Evolutionary conservation across 2,113 vertebrate species (phyloP).

Genomic region (Apteryx owenii): DNA sequence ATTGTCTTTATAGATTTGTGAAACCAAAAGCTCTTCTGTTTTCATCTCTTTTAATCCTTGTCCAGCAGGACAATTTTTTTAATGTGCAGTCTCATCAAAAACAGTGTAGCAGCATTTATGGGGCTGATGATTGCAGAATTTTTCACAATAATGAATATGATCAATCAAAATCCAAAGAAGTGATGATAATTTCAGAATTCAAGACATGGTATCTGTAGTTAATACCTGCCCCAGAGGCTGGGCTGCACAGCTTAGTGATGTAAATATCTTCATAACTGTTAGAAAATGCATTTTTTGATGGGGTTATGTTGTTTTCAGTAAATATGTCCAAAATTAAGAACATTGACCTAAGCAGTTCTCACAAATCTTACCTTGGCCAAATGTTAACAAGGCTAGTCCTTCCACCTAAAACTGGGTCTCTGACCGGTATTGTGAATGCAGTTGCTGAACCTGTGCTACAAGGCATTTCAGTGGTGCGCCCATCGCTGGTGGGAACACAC

Average conservation of each 20-base stretch:
- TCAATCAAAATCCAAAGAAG: background rate
- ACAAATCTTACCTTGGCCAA: background rate
- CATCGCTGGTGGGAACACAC: background rate
- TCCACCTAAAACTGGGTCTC: background rate
- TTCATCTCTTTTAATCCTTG: background rate
- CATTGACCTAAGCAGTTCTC: background rate
- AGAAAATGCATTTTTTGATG: background rate
- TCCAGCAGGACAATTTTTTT: background rate
- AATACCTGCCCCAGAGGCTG: background rate
- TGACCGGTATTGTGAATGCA: background rate
- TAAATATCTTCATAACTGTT: background rate
- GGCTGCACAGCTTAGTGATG: background rate
- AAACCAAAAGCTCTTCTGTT: background rate
- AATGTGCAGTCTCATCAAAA: background rate
- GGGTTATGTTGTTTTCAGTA: background rate
- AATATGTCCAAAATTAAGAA: background rate
- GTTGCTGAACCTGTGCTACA: fast-evolving
- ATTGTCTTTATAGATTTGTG: background rate
- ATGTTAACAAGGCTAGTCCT: background rate
- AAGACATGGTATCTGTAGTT: background rate
- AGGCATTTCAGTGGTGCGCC: background rate
- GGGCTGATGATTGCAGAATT: background rate
- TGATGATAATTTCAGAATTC: background rate
- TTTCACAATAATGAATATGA: background rate
- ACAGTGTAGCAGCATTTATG: background rate